Evolutionary conservation across 2,888 invertebrate genomes (phyloP).

Genomic region (Biston stratarius): DNA sequence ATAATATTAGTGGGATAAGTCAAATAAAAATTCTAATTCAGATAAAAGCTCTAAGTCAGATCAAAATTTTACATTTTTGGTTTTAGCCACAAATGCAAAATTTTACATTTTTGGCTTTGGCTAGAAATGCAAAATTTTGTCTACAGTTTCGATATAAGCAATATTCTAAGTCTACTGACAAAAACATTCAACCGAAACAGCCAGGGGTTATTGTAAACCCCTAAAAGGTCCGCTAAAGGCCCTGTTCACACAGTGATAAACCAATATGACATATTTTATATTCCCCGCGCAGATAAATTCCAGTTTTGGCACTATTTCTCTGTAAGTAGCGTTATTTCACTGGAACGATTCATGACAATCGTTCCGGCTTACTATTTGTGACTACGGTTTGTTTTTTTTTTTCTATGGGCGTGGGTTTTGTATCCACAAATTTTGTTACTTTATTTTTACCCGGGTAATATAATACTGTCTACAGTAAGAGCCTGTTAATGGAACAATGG

Average conservation of each 20-base stretch:
- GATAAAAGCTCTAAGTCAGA: no score
- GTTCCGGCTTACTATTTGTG: conserved; percentile 26
- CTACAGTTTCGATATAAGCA: conserved; percentile 11
- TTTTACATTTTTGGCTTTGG: no score
- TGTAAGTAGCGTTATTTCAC: conserved; percentile 40
- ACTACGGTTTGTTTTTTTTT: conserved; percentile 30
- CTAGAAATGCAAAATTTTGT: no score
- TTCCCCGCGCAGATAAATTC: conserved; percentile 50
- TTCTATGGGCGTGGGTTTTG: conserved; percentile 1
- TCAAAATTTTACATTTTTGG: no score
- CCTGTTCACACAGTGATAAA: conserved; percentile 75
- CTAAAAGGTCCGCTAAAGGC: conserved; percentile 54
- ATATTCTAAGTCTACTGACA: conserved; percentile 14
- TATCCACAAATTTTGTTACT: conserved; percentile 6
- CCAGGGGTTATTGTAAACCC: conserved; percentile 32
- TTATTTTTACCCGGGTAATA: not conserved
- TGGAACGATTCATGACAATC: conserved; percentile 31
- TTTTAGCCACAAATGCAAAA: no score
- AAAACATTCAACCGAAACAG: conserved; percentile 23
- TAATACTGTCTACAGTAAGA: no score
- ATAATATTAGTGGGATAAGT: no score
- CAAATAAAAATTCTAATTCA: no score
- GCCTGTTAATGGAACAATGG: no score
- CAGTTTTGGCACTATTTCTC: conserved; percentile 47
- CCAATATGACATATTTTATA: conserved; percentile 56